Percentiles rank a stretch among this genome's conserved stretches.
phyloP scores from a whole-genome alignment of 2,888 invertebrate species.

The Acleris emargana region DNA sequence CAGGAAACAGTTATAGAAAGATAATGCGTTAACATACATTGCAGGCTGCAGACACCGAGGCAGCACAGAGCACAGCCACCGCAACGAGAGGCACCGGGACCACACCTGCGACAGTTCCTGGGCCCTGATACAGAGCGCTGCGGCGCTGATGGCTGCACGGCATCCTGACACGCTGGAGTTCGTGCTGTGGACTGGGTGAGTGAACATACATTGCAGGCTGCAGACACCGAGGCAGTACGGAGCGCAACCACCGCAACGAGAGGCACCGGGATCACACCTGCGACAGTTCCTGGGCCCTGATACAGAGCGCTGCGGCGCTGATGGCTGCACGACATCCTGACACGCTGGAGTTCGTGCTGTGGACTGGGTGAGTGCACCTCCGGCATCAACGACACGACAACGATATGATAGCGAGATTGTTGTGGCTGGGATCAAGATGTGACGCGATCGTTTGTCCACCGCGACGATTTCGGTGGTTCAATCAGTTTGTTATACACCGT shows the following conservation, averaged over 20 bases:
- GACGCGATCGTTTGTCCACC: no score
- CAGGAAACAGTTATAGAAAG: no score
- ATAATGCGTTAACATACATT: no score
- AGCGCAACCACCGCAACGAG: slow-evolving; percentile 80
- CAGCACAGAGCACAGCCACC: slow-evolving; percentile 79
- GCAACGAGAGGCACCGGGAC: slow-evolving; percentile 80
- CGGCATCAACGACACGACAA: no score
- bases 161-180: slow-evolving; percentile 95
- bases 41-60: slow-evolving; percentile 77
- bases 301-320: slow-evolving; percentile 93
- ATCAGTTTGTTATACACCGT: no score
- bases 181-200: slow-evolving; percentile 96
- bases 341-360: slow-evolving; percentile 95
- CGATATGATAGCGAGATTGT: no score
- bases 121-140: slow-evolving; percentile 94
- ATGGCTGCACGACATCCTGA: slow-evolving; percentile 93
- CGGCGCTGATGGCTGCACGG: slow-evolving; percentile 92
- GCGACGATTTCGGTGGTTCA: no score
- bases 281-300: slow-evolving; percentile 95
- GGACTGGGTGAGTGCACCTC: slow-evolving; percentile 91
- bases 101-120: slow-evolving; percentile 95
- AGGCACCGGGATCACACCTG: slow-evolving; percentile 87
- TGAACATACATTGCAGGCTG: slow-evolving; percentile 83
- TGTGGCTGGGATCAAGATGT: no score
- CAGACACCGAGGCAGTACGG: slow-evolving; percentile 76